Evolutionary conservation across 2,797 vertebrate genomes (phyloP).

Genomic region (Etheostoma nigrum): DNA sequence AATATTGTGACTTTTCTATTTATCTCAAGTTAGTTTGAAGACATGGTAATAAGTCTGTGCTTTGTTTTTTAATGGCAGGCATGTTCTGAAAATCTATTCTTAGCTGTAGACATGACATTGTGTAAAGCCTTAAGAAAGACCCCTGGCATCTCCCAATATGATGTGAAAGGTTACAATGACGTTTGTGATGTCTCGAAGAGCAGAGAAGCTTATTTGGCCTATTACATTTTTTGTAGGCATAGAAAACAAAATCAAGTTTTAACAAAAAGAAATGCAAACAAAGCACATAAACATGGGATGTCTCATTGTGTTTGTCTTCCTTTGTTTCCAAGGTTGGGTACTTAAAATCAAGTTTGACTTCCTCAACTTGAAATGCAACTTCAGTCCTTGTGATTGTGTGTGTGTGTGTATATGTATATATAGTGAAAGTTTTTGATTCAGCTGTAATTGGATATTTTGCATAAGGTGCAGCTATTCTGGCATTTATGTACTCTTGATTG

Average conservation of each 20-base stretch:
- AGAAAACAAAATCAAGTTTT: background rate
- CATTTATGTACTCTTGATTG: background rate
- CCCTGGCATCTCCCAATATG: conserved; percentile 1
- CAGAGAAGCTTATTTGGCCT: background rate
- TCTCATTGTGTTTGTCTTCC: background rate
- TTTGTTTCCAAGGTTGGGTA: background rate
- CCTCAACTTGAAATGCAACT: conserved; percentile 46
- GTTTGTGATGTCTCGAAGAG: background rate
- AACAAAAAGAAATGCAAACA: background rate
- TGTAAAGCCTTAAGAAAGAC: conserved; percentile 25
- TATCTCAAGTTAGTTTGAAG: background rate
- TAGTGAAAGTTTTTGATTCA: background rate
- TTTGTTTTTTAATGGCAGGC: conserved; percentile 21
- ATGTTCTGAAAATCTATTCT: conserved; percentile 53
- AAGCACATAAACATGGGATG: conserved; percentile 2
- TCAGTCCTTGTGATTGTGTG: background rate
- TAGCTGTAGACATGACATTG: conserved; percentile 39
- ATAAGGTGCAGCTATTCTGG: background rate
- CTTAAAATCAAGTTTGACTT: conserved; percentile 34
- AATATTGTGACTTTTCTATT: background rate
- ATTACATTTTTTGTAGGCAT: background rate
- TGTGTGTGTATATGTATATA: background rate
- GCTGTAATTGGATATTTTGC: background rate
- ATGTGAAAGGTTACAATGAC: conserved; percentile 43
- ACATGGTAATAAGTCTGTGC: background rate